Percentiles rank a stretch among this genome's conserved stretches.
These are phyloP conservation scores for Helicoverpa zea DNA, from an alignment of 1,140 invertebrate species.

Conservation along the genomic window DNA sequence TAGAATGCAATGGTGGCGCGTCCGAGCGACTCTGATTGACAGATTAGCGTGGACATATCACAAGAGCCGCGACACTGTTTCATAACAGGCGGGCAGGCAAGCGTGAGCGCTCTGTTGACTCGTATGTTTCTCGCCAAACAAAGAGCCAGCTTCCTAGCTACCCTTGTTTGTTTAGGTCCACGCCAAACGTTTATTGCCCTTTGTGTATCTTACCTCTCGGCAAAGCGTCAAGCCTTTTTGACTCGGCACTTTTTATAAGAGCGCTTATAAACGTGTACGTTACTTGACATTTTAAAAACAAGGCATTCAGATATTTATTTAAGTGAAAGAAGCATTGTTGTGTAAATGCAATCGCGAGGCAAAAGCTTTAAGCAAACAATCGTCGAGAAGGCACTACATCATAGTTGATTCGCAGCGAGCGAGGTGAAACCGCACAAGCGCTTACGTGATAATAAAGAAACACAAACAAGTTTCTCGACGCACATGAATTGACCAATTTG, in stretches of 20 bases:
- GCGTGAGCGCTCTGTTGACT: slow-evolving; percentile 74
- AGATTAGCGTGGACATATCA: slow-evolving; percentile 60
- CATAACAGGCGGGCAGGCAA: slow-evolving; percentile 55
- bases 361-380: slow-evolving; percentile 56
- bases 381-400: slow-evolving; percentile 30
- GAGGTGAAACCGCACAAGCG: slow-evolving; percentile 56
- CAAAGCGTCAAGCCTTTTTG: slow-evolving; percentile 84
- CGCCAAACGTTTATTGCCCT: slow-evolving; percentile 82
- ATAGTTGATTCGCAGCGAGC: slow-evolving; percentile 51
- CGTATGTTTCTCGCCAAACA: slow-evolving; percentile 83
- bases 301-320: slow-evolving; percentile 58
- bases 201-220: slow-evolving; percentile 81
- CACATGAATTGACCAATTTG: slow-evolving; percentile 73
- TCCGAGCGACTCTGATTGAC: slow-evolving; percentile 54
- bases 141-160: slow-evolving; percentile 83
- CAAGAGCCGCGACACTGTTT: slow-evolving; percentile 48
- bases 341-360: slow-evolving; percentile 56
- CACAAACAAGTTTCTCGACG: slow-evolving; percentile 67
- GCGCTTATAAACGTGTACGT: slow-evolving; percentile 79
- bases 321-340: slow-evolving; percentile 48
- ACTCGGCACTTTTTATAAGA: slow-evolving; percentile 84
- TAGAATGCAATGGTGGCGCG: slow-evolving; percentile 43
- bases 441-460: slow-evolving; percentile 59
- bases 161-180: slow-evolving; percentile 85
- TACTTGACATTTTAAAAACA: slow-evolving; percentile 66